A percentile compares a stretch with the other conserved stretches of the same genome.
Conservation (phyloP, 2,888 invertebrate species). For the Meiosimyza platycephala region DNA sequence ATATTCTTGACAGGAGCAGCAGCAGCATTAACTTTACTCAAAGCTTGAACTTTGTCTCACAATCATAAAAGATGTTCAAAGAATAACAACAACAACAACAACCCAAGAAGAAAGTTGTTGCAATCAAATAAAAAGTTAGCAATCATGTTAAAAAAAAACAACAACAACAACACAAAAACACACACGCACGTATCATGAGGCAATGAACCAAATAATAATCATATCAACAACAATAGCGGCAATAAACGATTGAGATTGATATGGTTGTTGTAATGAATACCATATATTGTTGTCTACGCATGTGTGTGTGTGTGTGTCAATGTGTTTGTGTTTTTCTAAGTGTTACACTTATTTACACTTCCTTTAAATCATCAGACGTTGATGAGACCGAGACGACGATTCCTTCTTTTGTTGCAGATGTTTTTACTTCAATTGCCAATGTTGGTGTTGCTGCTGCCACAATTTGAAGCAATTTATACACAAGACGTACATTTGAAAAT, state of each 20-base stretch:
- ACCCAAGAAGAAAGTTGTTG: no score
- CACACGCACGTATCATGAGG: conserved; percentile 45
- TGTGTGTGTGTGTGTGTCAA: neutral
- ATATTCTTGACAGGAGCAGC: no score
- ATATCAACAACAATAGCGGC: conserved; percentile 20
- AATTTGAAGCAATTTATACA: conserved; percentile 6
- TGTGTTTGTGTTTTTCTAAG: conserved; percentile 2
- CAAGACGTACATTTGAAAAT: conserved; percentile 31
- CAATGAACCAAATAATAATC: conserved; percentile 60
- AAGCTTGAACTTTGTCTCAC: no score
- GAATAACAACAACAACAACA: neutral
- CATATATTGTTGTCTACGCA: neutral
- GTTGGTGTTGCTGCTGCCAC: conserved; percentile 2
- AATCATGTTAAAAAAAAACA: neutral
- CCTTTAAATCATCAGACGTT: conserved; percentile 4
- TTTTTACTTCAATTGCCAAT: no score
- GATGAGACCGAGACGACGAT: neutral
- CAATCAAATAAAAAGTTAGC: neutral
- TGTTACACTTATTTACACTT: conserved; percentile 11
- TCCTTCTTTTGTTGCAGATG: conserved; percentile 7
- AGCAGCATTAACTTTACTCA: no score
- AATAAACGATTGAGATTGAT: conserved; percentile 14
- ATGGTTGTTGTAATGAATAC: neutral
- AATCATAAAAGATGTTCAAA: no score
- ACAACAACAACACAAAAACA: conserved; percentile 1